Evolutionary conservation across 2,888 invertebrate species (phyloP).

Genomic region (Polietes domitor): DNA sequence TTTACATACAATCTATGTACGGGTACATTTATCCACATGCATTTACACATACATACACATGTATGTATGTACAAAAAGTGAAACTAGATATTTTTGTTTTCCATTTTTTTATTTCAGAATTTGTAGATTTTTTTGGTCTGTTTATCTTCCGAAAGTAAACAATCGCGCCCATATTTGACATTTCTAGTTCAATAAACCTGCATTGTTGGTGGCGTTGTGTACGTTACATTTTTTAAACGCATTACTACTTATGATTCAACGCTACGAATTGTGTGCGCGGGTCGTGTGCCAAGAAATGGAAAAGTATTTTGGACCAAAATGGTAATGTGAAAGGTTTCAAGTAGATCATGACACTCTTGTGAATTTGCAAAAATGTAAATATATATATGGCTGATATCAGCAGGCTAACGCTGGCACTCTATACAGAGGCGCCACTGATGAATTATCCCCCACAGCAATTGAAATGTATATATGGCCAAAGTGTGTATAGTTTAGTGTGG

Average conservation of each 20-base stretch:
- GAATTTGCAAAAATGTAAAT: too few relatives aligned
- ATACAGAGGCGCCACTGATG: too few relatives aligned
- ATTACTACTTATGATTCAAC: neutral
- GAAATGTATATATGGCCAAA: too few relatives aligned
- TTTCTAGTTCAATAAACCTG: slow-evolving; percentile 57
- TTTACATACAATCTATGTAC: neutral
- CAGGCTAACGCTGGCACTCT: too few relatives aligned
- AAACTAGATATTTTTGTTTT: slow-evolving; percentile 17
- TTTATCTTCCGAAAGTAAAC: slow-evolving; percentile 42
- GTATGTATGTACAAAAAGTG: slow-evolving; percentile 4
- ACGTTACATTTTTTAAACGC: slow-evolving; percentile 2
- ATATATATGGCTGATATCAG: too few relatives aligned
- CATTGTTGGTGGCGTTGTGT: slow-evolving; percentile 2
- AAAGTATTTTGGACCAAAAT: too few relatives aligned
- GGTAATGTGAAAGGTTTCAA: too few relatives aligned
- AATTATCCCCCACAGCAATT: too few relatives aligned
- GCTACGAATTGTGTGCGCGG: neutral
- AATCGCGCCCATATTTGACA: slow-evolving; percentile 48
- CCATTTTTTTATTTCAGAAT: neutral
- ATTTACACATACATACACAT: neutral
- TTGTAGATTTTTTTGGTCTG: neutral
- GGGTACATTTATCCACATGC: neutral
- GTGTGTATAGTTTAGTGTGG: too few relatives aligned
- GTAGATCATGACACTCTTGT: too few relatives aligned
- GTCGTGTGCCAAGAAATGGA: neutral